Base-by-base conservation (phyloP, 2,797 vertebrate species). In the Enoplosus armatus region DNA sequence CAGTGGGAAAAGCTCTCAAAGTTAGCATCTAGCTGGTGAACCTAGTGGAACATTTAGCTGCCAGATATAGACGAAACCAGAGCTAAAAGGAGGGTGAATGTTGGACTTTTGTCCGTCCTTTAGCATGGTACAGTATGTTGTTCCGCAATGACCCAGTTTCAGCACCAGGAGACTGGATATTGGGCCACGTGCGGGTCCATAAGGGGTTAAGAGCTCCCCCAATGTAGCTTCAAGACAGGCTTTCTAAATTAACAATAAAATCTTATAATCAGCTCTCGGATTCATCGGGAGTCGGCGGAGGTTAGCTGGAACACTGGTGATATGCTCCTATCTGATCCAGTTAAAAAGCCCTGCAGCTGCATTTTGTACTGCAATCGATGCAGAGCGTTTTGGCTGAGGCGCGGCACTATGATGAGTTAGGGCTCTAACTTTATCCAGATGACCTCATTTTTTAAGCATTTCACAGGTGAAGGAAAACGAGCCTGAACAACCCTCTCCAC, bases 401-500 rank as follows among this genome's bases (percentile, higher is more conserved):
- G 55, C 66, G 59, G n/a, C n/a, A 58, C 26, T 41, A 14, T 12
- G 71, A 64, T 53, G 64, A 83, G 77, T 70, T 54, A 29, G 47
- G 35, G 43, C 31, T 20, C 71, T 8, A 47, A 71, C 79, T 61
- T 83, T 63, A 85, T 78, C 54, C 47, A 48, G 35, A 77, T 84
- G 74, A 87, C 74, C 76, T 80, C 26, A 56, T 85, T 79, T 83
- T 54, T 65, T 10, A 6, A 79, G 60, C 37, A 54, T 71, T 69
- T 70, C 51, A 51, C 55, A 78, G 76, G 76, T 84, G 58, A 80
- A 65, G 54, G 48, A 62, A n/a, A 85, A 72, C 77, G 55, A 10
- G 58, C 76, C 33, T 61, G 70, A 89, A 83, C 69, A 70, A 61
- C 31, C 33, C 60, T 88, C 64, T 87, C 58, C 48, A 78, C 73